Percentiles rank a stretch among this genome's conserved stretches.
Evolutionary conservation across 2,797 vertebrate species (phyloP).

Genomic region (Myotis vivesi): DNA sequence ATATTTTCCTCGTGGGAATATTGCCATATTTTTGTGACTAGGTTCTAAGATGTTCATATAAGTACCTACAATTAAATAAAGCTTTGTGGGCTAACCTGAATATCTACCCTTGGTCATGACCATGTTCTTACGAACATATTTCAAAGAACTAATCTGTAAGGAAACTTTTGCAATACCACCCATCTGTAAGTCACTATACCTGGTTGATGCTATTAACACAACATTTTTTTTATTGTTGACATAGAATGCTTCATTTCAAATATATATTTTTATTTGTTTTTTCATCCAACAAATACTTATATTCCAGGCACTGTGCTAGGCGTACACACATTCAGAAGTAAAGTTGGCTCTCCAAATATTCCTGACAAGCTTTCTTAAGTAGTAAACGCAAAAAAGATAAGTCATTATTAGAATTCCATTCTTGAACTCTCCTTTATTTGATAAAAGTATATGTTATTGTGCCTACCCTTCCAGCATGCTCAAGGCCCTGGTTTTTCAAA

Average conservation of each 20-base stretch:
- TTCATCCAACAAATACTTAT: not conserved
- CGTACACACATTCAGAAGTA: not conserved
- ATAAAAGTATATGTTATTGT: slow-evolving; percentile 29
- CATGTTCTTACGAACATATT: not conserved
- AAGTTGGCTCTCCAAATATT: not conserved
- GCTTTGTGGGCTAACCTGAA: not conserved
- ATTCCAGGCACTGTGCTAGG: not conserved
- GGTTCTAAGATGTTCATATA: not conserved
- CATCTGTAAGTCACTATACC: not conserved
- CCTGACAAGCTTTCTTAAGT: slow-evolving; percentile 28
- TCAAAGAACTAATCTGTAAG: slow-evolving; percentile 33
- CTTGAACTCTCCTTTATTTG: slow-evolving; percentile 46
- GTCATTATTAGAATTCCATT: slow-evolving; percentile 60
- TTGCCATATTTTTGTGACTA: not conserved
- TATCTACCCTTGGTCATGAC: not conserved
- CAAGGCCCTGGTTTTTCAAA: slow-evolving; percentile 65
- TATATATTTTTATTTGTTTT: not conserved
- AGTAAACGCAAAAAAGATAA: slow-evolving; percentile 35
- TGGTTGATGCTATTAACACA: not conserved
- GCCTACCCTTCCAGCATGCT: slow-evolving; percentile 48
- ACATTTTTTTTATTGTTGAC: not conserved
- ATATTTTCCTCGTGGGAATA: not conserved
- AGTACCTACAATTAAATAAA: slow-evolving; percentile 12
- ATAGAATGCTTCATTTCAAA: not conserved
- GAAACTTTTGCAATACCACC: not conserved